Base-by-base conservation (phyloP, 2,797 vertebrate genomes). In the Setipinna tenuifilis region DNA sequence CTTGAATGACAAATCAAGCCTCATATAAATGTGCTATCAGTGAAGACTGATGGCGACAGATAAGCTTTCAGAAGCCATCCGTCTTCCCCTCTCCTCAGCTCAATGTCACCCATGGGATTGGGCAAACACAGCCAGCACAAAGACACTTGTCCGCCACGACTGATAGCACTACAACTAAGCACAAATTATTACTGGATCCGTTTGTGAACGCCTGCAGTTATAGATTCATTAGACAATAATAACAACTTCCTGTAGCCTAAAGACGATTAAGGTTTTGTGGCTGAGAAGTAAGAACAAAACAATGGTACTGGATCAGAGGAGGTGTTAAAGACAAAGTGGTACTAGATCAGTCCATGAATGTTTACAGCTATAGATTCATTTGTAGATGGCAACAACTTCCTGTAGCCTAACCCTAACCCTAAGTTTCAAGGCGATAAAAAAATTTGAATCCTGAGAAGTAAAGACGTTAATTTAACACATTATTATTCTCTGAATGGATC, bases 71-170 rank as follows among this genome's bases (percentile, higher is more conserved):
- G 84, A 83, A 82, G 87, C 87, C 54, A 86, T 87, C 82, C 82
- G 75, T 85, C 91, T 86, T 90, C 84, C 3, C 84, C 83, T 58
- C 62, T 71, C 84, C 62, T 91, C 89, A 88, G 90, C 88, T 87
- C 89, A 91, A 62, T 85, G 88, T 91, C 88, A 87, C 71, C 87
- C 88, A 87, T 89, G 87, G 61, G 89, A 91, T 91, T 91, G 41
- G 16, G 16, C 93, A 91, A 90, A 80, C 92, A 87, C 86, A 59
- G 84, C 88, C 87, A 87, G 88, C 91, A 87, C 86, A 83, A 19
- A 83, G 85, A 91, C 91, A 82, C 82, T 44, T 21, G 4, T 44
- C 31, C 19, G 71, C 35, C 5, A 78, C 19, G 10, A 17, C 17
- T 0, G 17, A 19, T 7, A 59, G 17, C 21, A 19, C 17, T 59